Percentiles rank a stretch among this genome's conserved stretches.
Evolutionary conservation across 1,140 invertebrate genomes (phyloP).

Genomic region (Drosophila oshimai): DNA sequence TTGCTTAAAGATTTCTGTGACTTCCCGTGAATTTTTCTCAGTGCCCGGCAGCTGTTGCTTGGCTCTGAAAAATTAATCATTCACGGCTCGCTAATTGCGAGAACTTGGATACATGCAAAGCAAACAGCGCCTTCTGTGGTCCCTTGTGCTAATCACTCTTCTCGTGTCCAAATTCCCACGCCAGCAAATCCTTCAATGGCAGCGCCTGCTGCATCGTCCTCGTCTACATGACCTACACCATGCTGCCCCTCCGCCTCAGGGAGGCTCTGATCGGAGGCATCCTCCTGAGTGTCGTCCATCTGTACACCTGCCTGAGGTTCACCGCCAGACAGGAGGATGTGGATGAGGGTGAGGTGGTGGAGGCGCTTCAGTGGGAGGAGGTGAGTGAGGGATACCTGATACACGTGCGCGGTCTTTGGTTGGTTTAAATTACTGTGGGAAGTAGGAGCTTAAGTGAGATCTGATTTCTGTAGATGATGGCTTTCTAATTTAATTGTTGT

Average conservation of each 20-base stretch:
- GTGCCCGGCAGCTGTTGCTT: conserved; percentile 28
- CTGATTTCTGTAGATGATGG: too few species aligned
- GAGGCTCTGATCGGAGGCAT: conserved; percentile 90
- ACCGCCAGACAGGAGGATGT: conserved; percentile 4
- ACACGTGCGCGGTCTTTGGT: background rate
- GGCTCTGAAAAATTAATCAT: conserved; percentile 56
- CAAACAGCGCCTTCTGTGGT: conserved; percentile 18
- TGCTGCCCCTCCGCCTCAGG: conserved; percentile 92
- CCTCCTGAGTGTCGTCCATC: conserved; percentile 87
- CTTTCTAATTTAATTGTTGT: background rate
- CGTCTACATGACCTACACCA: conserved; percentile 94
- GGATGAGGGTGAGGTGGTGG: background rate
- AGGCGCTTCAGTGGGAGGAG: conserved; percentile 60
- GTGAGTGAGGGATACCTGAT: conserved; percentile 55
- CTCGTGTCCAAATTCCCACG: conserved; percentile 14
- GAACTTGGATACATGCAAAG: conserved; percentile 4
- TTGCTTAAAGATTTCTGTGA: too few species aligned
- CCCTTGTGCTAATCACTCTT: conserved; percentile 7
- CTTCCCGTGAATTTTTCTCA: background rate
- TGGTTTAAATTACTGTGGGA: background rate
- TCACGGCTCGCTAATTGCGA: conserved; percentile 60
- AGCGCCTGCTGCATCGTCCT: conserved; percentile 85
- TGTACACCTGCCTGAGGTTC: conserved; percentile 83
- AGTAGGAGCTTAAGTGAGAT: background rate
- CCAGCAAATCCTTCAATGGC: conserved; percentile 81